phyloP scores from a whole-genome alignment of 2,888 invertebrate species.

The Erpobdella octoculata region DNA sequence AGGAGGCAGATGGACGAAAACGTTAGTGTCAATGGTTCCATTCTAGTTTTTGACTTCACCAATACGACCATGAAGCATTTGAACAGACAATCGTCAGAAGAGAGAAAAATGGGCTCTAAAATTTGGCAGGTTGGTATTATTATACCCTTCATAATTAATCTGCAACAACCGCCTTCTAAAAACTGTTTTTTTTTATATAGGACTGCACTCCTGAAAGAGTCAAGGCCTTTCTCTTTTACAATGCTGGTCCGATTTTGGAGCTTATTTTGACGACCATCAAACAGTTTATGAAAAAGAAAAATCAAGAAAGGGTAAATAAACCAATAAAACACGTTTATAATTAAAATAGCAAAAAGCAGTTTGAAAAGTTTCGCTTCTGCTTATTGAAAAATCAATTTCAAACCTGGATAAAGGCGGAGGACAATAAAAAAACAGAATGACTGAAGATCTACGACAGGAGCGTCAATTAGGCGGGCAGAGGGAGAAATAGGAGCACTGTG shows the following conservation, averaged over 20 bases:
- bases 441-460: too few species aligned
- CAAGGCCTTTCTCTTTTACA: slow-evolving; percentile 32
- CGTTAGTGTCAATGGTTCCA: neutral
- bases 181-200: slow-evolving; percentile 23
- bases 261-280: slow-evolving; percentile 22
- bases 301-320: slow-evolving; percentile 31
- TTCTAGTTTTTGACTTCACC: slow-evolving; percentile 22
- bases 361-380: neutral
- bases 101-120: slow-evolving; percentile 3
- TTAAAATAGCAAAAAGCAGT: neutral
- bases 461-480: too few species aligned
- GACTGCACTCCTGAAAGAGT: slow-evolving; percentile 27
- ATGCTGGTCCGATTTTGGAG: slow-evolving; percentile 31
- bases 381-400: too few species aligned
- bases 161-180: too few species aligned
- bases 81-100: neutral
- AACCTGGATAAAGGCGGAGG: too few species aligned
- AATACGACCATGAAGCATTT: slow-evolving; percentile 10
- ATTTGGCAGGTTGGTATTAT: slow-evolving; percentile 11
- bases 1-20: slow-evolving; percentile 19
- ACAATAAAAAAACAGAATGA: too few species aligned
- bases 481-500: too few species aligned
- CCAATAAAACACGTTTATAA: too few species aligned
- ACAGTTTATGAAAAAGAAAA: slow-evolving; percentile 32
- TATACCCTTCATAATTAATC: neutral